These are phyloP conservation scores for Pseudorasbora parva DNA, from an alignment of 2,113 vertebrate species.

Conservation along the genomic window DNA sequence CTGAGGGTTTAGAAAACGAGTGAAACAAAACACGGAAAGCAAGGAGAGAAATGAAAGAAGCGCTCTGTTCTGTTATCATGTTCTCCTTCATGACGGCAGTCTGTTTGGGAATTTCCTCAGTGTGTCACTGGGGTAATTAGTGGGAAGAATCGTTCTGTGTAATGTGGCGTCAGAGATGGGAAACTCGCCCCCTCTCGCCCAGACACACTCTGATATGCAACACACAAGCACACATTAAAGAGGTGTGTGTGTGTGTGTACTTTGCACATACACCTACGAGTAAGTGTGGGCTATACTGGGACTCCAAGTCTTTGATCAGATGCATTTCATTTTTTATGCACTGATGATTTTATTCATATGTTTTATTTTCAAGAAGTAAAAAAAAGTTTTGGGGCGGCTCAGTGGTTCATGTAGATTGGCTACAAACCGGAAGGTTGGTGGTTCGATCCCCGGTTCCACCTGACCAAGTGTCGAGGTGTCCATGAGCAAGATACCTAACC, in stretches of 20 bases:
- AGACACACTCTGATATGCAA: constrained; percentile 43
- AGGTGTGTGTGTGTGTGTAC: neutral
- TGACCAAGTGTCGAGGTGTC: too few relatives aligned
- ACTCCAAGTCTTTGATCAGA: neutral
- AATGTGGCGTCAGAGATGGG: constrained; percentile 56
- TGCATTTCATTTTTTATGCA: too few relatives aligned
- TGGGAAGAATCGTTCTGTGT: constrained; percentile 57
- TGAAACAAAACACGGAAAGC: neutral
- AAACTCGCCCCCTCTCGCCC: constrained; percentile 46
- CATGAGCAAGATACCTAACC: too few relatives aligned
- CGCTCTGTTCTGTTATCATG: neutral
- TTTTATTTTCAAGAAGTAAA: too few relatives aligned
- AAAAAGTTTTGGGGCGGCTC: too few relatives aligned
- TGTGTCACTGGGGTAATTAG: constrained; percentile 62
- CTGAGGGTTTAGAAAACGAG: neutral
- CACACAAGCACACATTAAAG: constrained; percentile 1
- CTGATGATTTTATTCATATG: too few relatives aligned
- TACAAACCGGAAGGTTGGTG: too few relatives aligned
- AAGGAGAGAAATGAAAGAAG: neutral
- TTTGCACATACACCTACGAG: neutral
- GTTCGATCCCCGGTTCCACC: too few relatives aligned
- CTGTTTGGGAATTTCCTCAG: constrained; percentile 74
- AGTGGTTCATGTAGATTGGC: too few relatives aligned
- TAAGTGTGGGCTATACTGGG: neutral
- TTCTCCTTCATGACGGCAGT: constrained; percentile 8